A percentile compares a stretch with the other conserved stretches of the same genome.
These are phyloP conservation scores for Cephus cinctus DNA, from an alignment of 1,140 invertebrate species.

Conservation along the genomic window DNA sequence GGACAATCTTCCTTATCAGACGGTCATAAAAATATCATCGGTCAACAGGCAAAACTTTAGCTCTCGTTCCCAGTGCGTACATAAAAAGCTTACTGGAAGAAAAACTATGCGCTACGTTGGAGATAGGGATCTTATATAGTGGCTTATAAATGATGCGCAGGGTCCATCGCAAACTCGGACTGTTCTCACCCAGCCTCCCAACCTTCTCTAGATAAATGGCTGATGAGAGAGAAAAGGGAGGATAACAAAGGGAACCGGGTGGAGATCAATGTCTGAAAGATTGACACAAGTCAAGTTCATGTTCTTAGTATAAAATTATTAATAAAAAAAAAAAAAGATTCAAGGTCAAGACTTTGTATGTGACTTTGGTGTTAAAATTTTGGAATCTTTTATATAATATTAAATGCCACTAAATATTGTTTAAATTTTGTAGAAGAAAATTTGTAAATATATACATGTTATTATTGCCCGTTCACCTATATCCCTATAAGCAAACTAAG, in stretches of 20 bases:
- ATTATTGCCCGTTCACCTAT: no score
- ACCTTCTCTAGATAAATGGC: constrained; percentile 14
- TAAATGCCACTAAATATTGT: no score
- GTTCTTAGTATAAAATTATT: no score
- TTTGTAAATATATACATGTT: no score
- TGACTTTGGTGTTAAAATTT: constrained; percentile 10
- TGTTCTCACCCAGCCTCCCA: not conserved
- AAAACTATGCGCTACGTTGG: constrained; percentile 23
- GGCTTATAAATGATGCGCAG: constrained; percentile 33
- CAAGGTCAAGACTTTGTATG: not conserved
- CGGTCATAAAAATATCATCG: constrained; percentile 31
- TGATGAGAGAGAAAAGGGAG: constrained; percentile 1
- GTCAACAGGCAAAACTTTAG: constrained; percentile 14
- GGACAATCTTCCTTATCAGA: constrained; percentile 25
- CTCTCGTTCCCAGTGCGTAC: not conserved
- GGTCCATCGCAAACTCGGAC: constrained; percentile 14
- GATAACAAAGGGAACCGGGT: not conserved
- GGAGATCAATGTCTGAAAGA: no score
- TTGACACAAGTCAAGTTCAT: no score
- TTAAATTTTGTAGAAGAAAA: no score
- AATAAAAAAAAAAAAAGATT: not conserved
- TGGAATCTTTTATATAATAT: no score
- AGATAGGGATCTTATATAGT: constrained; percentile 26
- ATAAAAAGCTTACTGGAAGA: constrained; percentile 11
- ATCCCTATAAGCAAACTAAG: no score